Base-by-base conservation (phyloP, 2,888 invertebrate genomes). In the Drosophila kanekoi region DNA sequence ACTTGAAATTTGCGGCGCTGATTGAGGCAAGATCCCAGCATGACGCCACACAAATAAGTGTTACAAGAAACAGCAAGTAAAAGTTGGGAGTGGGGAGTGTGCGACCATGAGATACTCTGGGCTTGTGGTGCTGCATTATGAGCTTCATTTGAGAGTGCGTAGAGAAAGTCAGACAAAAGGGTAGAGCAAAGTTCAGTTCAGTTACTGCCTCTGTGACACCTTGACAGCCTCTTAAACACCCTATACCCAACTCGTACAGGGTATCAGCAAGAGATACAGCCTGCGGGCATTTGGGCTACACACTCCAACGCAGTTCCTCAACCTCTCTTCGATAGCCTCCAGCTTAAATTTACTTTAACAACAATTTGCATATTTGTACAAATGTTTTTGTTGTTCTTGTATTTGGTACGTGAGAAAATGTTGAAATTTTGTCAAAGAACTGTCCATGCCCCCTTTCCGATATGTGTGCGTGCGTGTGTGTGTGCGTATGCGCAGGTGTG, bases 371-470 rank as follows among this genome's bases (percentile, higher is more conserved):
- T 81, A 78, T 74, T 66, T 72, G 61, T 77, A 77, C 61, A 77
- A 82, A 72, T 72, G 59, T 66, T 59, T 57, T 62, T 49, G 8
- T 33, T 62, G 18, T 48, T 40, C 52, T 40, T 38, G 35, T 35
- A 11, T 35, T 41, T 41, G 14, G 77, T 85, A 89, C 85, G 89
- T 85, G 85, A 89, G 69, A 85, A 71, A 82, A 85, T 89, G 88
- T 52, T 54, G 57, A 71, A 74, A 72, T 66, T 37, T 67, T 62
- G 70, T 76, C 49, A 67, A 77, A 71, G 67, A 67, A 64, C 41
- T 48, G 28, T 41, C 44, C 35, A 11, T 9, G 23, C 49, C 41
- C 40, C 38, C 16, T 35, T 40, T 20, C n/a, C 33, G 48, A 13
- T 35, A 18, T 37, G 13, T 28, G 38, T 32, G 20, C 54, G 18